Base-by-base conservation (phyloP, 2,797 vertebrate genomes). In the Melanogrammus aeglefinus region DNA sequence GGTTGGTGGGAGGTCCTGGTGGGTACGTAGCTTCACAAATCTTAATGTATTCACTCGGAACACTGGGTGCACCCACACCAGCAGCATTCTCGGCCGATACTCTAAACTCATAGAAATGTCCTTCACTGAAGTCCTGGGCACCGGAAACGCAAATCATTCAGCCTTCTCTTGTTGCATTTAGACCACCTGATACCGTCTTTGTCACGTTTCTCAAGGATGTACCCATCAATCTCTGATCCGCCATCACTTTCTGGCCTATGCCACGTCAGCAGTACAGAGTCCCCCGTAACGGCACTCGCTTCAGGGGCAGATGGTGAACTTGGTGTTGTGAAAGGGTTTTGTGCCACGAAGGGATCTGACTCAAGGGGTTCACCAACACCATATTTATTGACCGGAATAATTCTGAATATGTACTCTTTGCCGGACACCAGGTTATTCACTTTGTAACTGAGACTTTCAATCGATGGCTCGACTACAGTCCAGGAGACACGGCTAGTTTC, bases 141-240 rank as follows among this genome's bases (percentile, higher is more conserved):
- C 92, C 98, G 95, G 85, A 98, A 97, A 85, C 98, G 97, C 80
- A 96, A 94, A 86, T 98, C 97, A 78, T 95, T 98, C 76, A 99
- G 95, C 82, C 96, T 88, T 85, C 95, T 96, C 90, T 96, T 99
- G 92, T 98, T 99, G 87, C 93, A 96, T 89, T 97, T 99, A 84
- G 97, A 96, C 98, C 98, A 99, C 85, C 98, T 93, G 82, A 99
- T 94, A 77, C 97, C 98, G 0, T 99, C 98, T 88, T 96, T 98
- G 87, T 99, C 97, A 81, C 96, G 94, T 95, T 97, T 99, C 92
- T 99, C 97, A 82, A 99, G 82, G 79, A 99, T 95, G 83, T 97
- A 99, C 84, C 97, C 97, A 81, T 87, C 92, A 75, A 99, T 94
- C 85, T 97, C 96, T 88, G 97, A 97, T 78, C 98, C 98, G 0